A percentile compares a stretch with the other conserved stretches of the same genome.
Conservation (phyloP, 2,888 invertebrate genomes). For the Atethmia centrago region DNA sequence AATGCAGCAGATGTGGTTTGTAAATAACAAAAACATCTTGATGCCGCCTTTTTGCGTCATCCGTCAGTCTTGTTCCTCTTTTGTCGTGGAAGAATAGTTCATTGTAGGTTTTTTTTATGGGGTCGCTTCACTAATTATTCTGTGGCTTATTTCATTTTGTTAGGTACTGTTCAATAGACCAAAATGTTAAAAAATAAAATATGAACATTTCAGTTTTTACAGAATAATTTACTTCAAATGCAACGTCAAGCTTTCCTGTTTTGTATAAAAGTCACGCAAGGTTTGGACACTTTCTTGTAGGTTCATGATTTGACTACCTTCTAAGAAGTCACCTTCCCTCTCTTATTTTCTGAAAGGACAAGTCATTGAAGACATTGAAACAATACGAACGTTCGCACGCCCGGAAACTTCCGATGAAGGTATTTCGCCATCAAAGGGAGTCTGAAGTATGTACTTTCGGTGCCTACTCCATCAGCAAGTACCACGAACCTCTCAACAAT, state of each 20-base stretch:
- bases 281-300: not conserved
- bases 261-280: not conserved
- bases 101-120: constrained; percentile 23
- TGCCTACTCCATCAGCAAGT: constrained; percentile 6
- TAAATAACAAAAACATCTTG: constrained; percentile 56
- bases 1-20: constrained; percentile 71
- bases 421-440: constrained; percentile 27
- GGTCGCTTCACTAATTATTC: constrained; percentile 8
- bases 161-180: not conserved
- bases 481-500: constrained; percentile 8
- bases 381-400: constrained; percentile 19
- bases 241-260: not conserved
- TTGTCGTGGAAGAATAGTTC: constrained; percentile 42
- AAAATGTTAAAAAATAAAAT: not conserved
- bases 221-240: not conserved
- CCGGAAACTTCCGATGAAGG: constrained; percentile 26
- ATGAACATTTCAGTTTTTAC: constrained; percentile 1
- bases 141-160: constrained; percentile 8
- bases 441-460: constrained; percentile 8
- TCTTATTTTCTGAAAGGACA: constrained; percentile 15
- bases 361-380: constrained; percentile 28
- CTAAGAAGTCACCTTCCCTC: not conserved
- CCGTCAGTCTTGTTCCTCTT: constrained; percentile 38
- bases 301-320: not conserved
- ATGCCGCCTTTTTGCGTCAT: constrained; percentile 55